A percentile compares a stretch with the other conserved stretches of the same genome.
Conservation (phyloP, 2,888 invertebrate genomes). For the Gisinianus flammeolus region DNA sequence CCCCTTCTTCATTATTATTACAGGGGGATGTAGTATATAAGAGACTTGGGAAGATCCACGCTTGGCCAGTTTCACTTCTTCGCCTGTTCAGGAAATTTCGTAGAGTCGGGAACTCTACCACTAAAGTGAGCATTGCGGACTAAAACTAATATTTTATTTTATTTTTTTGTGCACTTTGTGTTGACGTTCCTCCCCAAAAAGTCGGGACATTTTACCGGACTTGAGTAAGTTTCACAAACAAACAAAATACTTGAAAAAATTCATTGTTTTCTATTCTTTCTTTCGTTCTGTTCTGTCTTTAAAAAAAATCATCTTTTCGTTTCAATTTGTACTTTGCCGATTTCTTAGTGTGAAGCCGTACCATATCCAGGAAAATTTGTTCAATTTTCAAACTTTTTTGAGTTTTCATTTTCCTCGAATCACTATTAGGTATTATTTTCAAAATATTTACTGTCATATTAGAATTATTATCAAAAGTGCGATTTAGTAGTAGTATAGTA, state of each 20-base stretch:
- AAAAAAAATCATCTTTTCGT: not conserved
- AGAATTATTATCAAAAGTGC: no score
- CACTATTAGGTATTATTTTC: no score
- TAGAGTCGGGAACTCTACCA: constrained; percentile 35
- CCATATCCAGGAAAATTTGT: not conserved
- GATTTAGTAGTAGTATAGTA: no score
- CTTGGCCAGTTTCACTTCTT: constrained; percentile 40
- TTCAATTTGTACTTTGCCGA: not conserved
- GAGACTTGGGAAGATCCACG: constrained; percentile 35
- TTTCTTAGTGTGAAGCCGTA: not conserved
- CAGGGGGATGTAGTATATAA: constrained; percentile 38
- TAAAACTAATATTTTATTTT: constrained; percentile 1
- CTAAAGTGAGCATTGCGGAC: not conserved
- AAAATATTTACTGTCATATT: no score
- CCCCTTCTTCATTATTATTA: constrained; percentile 10
- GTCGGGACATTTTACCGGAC: constrained; percentile 28
- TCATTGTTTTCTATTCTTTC: constrained; percentile 1
- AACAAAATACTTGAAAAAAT: not conserved
- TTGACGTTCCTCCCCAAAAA: constrained; percentile 12
- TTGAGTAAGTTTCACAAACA: constrained; percentile 23
- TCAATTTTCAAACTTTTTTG: not conserved
- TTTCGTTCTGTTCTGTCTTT: constrained; percentile 9
- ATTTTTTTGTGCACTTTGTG: constrained; percentile 8
- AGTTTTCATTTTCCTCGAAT: not conserved
- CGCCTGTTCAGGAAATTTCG: constrained; percentile 13